A percentile compares a stretch with the other conserved stretches of the same genome.
phyloP scores from a whole-genome alignment of 2,888 invertebrate species.

The Eulithis testata region DNA sequence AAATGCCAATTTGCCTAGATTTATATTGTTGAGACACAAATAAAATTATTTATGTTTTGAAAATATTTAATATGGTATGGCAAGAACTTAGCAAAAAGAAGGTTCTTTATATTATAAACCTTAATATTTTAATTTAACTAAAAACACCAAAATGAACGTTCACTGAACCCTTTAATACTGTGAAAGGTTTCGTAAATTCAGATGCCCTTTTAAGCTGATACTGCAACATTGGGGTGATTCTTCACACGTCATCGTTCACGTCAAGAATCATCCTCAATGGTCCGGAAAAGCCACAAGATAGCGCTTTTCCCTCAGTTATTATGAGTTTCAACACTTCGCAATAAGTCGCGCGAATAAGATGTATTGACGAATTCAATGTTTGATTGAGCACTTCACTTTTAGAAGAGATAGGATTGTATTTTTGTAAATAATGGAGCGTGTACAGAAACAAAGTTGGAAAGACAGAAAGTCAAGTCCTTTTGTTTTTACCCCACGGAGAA shows the following conservation, averaged over 20 bases:
- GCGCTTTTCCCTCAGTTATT: slow-evolving; percentile 48
- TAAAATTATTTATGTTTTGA: too few species aligned
- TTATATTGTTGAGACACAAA: too few species aligned
- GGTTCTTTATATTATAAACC: too few species aligned
- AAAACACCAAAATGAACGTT: slow-evolving; percentile 16
- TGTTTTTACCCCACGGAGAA: too few species aligned
- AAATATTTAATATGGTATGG: too few species aligned
- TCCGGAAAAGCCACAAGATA: slow-evolving; percentile 54
- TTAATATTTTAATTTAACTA: background rate
- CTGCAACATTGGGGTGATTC: slow-evolving; percentile 47
- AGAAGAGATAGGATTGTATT: too few species aligned
- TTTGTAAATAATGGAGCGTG: too few species aligned
- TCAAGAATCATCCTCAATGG: slow-evolving; percentile 50
- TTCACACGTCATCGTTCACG: slow-evolving; percentile 54
- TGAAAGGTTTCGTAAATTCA: slow-evolving; percentile 32
- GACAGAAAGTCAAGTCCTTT: too few species aligned
- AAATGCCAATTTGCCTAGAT: too few species aligned
- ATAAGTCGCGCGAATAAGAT: slow-evolving; percentile 32
- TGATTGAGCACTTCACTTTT: slow-evolving; percentile 18
- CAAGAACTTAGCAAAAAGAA: too few species aligned
- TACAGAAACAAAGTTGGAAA: too few species aligned
- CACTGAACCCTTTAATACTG: slow-evolving; percentile 34
- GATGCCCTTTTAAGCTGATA: slow-evolving; percentile 44
- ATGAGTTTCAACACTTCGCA: slow-evolving; percentile 47
- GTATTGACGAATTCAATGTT: slow-evolving; percentile 31